Evolutionary conservation across 2,113 vertebrate species (phyloP), one percentile per base, ranked within the genome.

Genomic region (Cebus imitator): DNA sequence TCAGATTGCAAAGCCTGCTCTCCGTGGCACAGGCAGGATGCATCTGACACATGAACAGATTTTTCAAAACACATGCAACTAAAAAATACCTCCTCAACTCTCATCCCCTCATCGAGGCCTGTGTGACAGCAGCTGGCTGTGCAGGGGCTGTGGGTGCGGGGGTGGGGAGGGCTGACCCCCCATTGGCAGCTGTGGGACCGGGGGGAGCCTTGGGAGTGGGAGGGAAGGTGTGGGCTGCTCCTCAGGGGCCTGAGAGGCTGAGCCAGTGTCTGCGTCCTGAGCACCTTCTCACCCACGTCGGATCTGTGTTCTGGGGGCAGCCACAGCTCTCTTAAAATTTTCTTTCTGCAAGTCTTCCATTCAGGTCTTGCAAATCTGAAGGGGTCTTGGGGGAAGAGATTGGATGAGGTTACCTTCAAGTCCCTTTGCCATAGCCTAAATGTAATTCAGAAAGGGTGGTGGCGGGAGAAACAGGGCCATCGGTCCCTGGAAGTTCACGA

Each of bases 1-100:
- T 98, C 98, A 97, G 98, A 98, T 98, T 98, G 98, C 97, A 97
- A 97, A 97, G 98, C 97, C 0, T 97, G 98, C 98, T 97, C 97
- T 98, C 91, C 81, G 98, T 96, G 98, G 96, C 95, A 93, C 95
- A 97, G 97, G 94, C 98, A 96, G 98, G 98, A 98, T 94, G 91
- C 70, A 68, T 96, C 92, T 94, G 87, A 12, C 81, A 85, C 90
- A 91, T 70, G 97, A 91, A 94, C 37, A 95, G 96, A 89, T 79
- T 83, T 92, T 78, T 40, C 48, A 88, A 95, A 73, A 82, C 13
- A 25, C 58, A 8, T 6, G 11, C 18, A 14, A 27, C 73, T 68
- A 13, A 73, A 50, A 58, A 43, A 18, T 40, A 50, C 4, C 64
- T 52, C 2, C 6, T 10, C 27, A 23, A 6, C 2, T 58, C 68